Percentiles rank a stretch among this genome's conserved stretches.
Evolutionary conservation across 2,888 invertebrate genomes (phyloP).

Genomic region (Sussaba pulchella): DNA sequence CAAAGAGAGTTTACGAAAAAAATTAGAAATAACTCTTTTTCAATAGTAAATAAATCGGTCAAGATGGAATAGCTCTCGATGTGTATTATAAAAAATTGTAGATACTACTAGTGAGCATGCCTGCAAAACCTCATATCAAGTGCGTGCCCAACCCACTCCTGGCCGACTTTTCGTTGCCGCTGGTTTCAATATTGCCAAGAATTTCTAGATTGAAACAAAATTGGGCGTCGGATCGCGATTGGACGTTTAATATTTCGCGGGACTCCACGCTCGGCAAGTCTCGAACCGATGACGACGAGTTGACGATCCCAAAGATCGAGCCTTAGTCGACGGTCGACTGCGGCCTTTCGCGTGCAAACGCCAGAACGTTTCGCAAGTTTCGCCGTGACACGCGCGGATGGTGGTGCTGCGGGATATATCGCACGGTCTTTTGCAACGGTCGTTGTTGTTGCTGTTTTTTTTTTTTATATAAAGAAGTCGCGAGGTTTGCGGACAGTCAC

Average conservation of each 20-base stretch:
- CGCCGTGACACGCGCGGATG: constrained; percentile 17
- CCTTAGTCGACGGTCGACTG: constrained; percentile 41
- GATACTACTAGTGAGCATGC: too few relatives aligned
- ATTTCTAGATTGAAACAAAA: too few relatives aligned
- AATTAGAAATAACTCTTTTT: too few relatives aligned
- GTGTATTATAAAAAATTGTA: too few relatives aligned
- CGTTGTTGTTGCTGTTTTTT: not conserved
- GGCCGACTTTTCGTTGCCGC: too few relatives aligned
- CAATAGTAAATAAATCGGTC: too few relatives aligned
- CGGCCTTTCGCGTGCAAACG: constrained; percentile 42
- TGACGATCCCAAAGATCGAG: constrained; percentile 51
- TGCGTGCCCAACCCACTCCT: too few relatives aligned
- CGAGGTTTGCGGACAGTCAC: constrained; percentile 41
- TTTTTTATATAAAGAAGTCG: constrained; percentile 63
- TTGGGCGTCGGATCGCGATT: not conserved
- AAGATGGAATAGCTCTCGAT: too few relatives aligned
- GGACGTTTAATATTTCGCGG: not conserved
- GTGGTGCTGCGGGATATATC: constrained; percentile 54
- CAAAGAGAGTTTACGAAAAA: too few relatives aligned
- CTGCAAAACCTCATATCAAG: too few relatives aligned
- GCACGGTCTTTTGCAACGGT: constrained; percentile 59
- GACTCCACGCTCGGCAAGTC: not conserved
- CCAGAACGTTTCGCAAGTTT: constrained; percentile 54
- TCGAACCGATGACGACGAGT: not conserved
- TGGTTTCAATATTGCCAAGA: too few relatives aligned